Evolutionary conservation across 1,140 invertebrate species (phyloP), one percentile per base, ranked within the genome.

Genomic region (Asobara japonica): DNA sequence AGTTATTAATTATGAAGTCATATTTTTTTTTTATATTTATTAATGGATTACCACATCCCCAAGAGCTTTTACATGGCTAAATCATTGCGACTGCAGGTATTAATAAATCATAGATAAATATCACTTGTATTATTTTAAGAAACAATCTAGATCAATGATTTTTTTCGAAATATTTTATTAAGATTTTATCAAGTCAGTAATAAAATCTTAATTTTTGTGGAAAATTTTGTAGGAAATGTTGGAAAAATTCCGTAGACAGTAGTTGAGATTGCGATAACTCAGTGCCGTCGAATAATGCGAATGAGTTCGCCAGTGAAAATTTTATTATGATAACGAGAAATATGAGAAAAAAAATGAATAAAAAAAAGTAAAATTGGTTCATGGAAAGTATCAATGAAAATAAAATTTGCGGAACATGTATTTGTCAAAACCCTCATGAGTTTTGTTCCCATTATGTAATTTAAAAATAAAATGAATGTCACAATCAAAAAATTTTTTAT

Each of bases 311-410:
- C 66, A 65, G 62, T 72, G 67, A 75, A 69, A 71, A 62, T 80
- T 81, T 80, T 80, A 81, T 76, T 76, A 16, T 76, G 51, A 79
- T 79, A 81, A 81, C 75, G 74, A 76, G 74, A 29, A 33, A 65
- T 30, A 72, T 65, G n/a, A 33, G 75, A 76, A 72, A 74, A 78
- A 66, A 72, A 73, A 76, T 76, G 61, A 77, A 76, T 74, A 76
- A 74, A 78, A n/a, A n/a, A n/a, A n/a, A n/a, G n/a, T n/a, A n/a
- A n/a, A n/a, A n/a, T n/a, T n/a, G n/a, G 70, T 75, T 76, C 48
- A 56, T 22, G 76, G 69, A 38, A 73, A 76, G 77, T 68, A 70
- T 81, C 48, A 69, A 66, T 80, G 75, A 75, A 70, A 76, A 79
- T 69, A 69, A 51, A 71, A 48, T 48, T 48, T 18, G n/a, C 16